Evolutionary conservation across 2,888 invertebrate genomes (phyloP).

Genomic region (Diaperis boleti): DNA sequence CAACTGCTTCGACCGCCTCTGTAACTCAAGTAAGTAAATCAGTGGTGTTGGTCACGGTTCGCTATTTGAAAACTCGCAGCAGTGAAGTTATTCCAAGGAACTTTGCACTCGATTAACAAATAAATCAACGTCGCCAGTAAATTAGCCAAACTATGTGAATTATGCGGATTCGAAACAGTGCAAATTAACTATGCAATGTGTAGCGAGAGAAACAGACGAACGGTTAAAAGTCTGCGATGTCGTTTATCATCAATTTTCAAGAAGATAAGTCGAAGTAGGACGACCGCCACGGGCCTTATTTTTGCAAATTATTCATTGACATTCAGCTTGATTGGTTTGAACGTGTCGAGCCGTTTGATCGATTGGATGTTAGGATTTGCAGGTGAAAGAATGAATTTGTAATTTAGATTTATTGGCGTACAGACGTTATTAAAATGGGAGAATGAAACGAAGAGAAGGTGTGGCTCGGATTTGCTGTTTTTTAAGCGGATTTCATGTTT

Average conservation of each 20-base stretch:
- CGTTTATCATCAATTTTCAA: slow-evolving; percentile 2
- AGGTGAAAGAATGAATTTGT: background rate
- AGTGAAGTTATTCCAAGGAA: too few species aligned
- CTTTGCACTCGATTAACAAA: too few species aligned
- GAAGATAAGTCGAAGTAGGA: background rate
- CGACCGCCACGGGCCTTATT: background rate
- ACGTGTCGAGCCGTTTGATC: background rate
- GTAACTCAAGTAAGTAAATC: too few species aligned
- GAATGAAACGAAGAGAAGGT: background rate
- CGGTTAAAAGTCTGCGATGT: slow-evolving; percentile 1
- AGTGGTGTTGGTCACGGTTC: too few species aligned
- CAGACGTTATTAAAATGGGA: background rate
- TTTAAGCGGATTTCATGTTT: too few species aligned
- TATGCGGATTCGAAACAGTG: background rate
- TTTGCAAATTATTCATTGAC: slow-evolving; percentile 5
- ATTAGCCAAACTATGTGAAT: background rate
- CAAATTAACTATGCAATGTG: background rate
- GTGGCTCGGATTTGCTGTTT: background rate
- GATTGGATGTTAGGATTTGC: background rate
- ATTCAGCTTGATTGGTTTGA: slow-evolving; percentile 3
- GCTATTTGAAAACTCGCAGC: too few species aligned
- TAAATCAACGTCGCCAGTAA: background rate
- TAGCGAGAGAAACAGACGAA: background rate
- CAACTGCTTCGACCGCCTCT: too few species aligned
- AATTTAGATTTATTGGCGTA: background rate